Conservation (phyloP, 2,113 vertebrate genomes). For the Catharus fuscescens region DNA sequence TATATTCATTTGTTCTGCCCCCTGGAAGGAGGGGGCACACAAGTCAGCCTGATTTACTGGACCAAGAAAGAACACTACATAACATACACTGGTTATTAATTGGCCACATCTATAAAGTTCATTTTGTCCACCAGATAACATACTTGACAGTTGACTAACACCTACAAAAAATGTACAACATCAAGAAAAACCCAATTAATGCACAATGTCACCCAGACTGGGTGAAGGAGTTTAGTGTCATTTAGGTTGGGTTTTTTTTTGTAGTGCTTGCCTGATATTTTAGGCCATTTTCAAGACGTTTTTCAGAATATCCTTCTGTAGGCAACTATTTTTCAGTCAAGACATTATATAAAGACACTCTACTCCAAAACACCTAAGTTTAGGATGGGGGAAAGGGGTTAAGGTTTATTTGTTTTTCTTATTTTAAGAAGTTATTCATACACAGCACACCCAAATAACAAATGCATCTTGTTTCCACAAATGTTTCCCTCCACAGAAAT, state of each 20-base stretch:
- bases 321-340: background rate
- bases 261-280: background rate
- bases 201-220: background rate
- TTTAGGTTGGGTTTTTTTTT: background rate
- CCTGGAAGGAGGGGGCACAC: background rate
- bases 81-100: background rate
- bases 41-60: background rate
- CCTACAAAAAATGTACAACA: background rate
- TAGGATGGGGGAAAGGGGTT: rapidly evolving
- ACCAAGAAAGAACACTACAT: background rate
- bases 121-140: background rate
- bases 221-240: background rate
- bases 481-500: background rate
- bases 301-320: background rate
- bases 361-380: background rate
- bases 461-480: background rate
- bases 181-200: conserved; percentile 9
- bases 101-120: background rate
- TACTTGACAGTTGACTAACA: background rate
- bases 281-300: background rate
- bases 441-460: background rate
- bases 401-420: background rate
- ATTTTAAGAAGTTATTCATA: background rate
- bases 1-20: rapidly evolving
- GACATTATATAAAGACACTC: background rate